These are phyloP conservation scores for Gryllus bimaculatus DNA, from an alignment of 1,140 invertebrate genomes.

Conservation along the genomic window DNA sequence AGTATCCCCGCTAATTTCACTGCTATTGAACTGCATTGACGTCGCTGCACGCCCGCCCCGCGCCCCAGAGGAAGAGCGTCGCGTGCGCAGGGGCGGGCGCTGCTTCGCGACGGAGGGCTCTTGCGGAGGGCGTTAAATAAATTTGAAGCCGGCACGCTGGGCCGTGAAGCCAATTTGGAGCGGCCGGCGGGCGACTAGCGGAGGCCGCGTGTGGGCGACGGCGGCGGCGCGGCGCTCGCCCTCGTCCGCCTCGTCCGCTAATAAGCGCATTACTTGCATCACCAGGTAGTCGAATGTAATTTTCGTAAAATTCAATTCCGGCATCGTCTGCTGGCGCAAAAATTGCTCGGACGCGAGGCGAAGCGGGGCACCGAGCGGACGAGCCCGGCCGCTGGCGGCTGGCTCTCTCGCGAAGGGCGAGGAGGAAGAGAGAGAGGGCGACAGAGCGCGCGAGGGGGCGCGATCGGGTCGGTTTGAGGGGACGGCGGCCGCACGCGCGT, in stretches of 20 bases:
- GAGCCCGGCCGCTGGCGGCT: background rate
- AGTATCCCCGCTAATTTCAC: too few relatives aligned
- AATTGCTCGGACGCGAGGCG: background rate
- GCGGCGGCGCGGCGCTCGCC: too few relatives aligned
- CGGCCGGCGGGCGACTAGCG: background rate
- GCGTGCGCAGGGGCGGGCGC: background rate
- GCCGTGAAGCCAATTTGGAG: background rate
- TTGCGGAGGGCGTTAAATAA: background rate
- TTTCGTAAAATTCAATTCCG: constrained; percentile 1
- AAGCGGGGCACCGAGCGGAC: too few relatives aligned
- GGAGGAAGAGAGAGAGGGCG: background rate
- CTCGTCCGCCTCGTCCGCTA: background rate
- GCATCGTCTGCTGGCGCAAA: background rate
- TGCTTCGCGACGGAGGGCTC: background rate
- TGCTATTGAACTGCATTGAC: too few relatives aligned
- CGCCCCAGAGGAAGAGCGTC: background rate
- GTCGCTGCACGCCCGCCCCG: background rate
- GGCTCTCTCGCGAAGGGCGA: background rate
- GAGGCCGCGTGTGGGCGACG: too few relatives aligned
- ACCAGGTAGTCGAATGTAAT: constrained; percentile 4
- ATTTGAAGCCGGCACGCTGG: background rate
- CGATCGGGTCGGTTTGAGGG: background rate
- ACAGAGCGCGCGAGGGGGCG: background rate
- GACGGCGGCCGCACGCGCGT: too few relatives aligned
- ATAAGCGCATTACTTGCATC: constrained; percentile 1